Conservation (phyloP, 2,888 invertebrate genomes). For the Dilophus febrilis region DNA sequence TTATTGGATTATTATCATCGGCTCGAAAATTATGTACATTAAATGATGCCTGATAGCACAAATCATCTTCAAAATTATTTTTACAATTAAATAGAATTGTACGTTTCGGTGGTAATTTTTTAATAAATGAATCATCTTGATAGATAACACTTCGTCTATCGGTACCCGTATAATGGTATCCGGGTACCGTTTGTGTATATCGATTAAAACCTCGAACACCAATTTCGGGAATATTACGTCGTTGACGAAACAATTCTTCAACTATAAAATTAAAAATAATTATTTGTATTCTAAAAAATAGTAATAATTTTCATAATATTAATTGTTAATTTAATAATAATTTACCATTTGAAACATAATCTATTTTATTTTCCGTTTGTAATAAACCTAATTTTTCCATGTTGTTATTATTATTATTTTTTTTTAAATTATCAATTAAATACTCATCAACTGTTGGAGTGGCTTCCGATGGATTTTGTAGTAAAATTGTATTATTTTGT, state of each 20-base stretch:
- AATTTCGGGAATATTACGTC: not conserved
- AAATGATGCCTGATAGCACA: conserved; percentile 24
- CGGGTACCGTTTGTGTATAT: conserved; percentile 1
- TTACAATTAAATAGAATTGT: conserved; percentile 29
- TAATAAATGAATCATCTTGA: conserved; percentile 5
- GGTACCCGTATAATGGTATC: conserved; percentile 1
- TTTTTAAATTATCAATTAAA: conserved; percentile 8
- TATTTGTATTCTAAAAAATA: too few species aligned
- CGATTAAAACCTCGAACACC: not conserved
- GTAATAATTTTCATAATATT: too few species aligned
- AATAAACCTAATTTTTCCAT: too few species aligned
- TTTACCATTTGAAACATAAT: too few species aligned
- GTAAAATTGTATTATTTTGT: conserved; percentile 22
- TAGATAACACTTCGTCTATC: conserved; percentile 4
- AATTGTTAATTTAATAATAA: too few species aligned
- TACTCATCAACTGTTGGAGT: conserved; percentile 9
- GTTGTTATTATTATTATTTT: too few species aligned
- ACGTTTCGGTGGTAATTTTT: conserved; percentile 23
- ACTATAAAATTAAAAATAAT: too few species aligned
- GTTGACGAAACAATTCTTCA: too few species aligned
- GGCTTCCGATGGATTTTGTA: conserved; percentile 16
- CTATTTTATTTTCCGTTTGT: too few species aligned
- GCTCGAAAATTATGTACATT: conserved; percentile 23
- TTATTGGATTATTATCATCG: conserved; percentile 19
- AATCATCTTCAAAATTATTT: conserved; percentile 18